Conservation (phyloP, 2,888 invertebrate species). For the Notodonta ziczac region DNA sequence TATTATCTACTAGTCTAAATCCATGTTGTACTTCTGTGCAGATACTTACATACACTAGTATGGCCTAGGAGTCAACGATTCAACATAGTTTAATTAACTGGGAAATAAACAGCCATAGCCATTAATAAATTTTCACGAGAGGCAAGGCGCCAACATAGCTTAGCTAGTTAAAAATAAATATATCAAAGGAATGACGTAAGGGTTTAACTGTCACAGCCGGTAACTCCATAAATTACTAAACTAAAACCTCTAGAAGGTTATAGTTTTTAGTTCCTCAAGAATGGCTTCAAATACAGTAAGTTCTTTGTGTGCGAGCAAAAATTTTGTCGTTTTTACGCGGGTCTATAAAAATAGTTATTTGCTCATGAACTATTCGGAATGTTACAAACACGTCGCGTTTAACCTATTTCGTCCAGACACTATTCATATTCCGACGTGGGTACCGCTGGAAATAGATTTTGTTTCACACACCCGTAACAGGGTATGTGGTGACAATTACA, state of each 20-base stretch:
- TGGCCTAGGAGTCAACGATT: too few species aligned
- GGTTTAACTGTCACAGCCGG: background rate
- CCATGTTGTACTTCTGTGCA: too few species aligned
- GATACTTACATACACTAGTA: too few species aligned
- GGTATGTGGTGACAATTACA: too few species aligned
- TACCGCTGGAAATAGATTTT: background rate
- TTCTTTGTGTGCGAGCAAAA: slow-evolving; percentile 8
- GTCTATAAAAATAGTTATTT: slow-evolving; percentile 3
- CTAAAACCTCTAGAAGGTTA: background rate
- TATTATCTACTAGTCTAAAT: too few species aligned
- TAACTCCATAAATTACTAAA: background rate
- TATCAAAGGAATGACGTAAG: background rate
- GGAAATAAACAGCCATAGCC: too few species aligned
- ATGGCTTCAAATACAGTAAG: slow-evolving; percentile 16
- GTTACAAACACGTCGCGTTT: background rate
- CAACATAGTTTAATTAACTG: too few species aligned
- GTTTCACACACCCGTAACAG: too few species aligned
- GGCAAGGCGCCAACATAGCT: too few species aligned
- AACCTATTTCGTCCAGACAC: slow-evolving; percentile 1
- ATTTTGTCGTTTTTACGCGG: slow-evolving; percentile 1
- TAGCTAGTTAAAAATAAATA: too few species aligned
- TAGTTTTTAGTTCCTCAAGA: background rate
- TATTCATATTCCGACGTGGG: background rate
- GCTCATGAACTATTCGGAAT: slow-evolving; percentile 3
- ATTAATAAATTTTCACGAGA: too few species aligned